phyloP scores from a whole-genome alignment of 2,113 vertebrate species.

The Puntigrus tetrazona region DNA sequence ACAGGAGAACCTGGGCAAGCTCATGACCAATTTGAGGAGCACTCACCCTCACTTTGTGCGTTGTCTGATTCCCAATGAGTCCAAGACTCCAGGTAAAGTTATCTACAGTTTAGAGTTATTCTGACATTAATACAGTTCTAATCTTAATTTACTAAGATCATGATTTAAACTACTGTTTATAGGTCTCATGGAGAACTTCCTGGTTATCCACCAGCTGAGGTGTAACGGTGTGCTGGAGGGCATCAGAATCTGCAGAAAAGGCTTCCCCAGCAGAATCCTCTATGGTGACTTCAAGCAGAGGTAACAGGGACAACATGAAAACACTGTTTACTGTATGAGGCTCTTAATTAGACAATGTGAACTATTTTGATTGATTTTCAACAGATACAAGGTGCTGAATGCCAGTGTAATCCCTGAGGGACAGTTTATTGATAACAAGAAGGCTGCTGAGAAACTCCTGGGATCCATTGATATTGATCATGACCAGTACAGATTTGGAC shows the following conservation, averaged over 20 bases:
- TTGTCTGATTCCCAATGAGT: slow-evolving; percentile 59
- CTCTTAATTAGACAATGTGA: not conserved
- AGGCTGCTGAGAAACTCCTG: slow-evolving; percentile 60
- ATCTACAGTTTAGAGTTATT: no score
- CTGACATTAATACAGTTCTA: no score
- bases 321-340: not conserved
- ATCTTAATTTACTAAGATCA: not conserved
- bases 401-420: slow-evolving; percentile 62
- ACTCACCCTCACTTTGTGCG: slow-evolving; percentile 61
- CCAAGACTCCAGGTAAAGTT: slow-evolving; percentile 60
- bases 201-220: slow-evolving; percentile 59
- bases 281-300: slow-evolving; percentile 59
- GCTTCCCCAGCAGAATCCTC: slow-evolving; percentile 56
- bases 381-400: slow-evolving; percentile 65
- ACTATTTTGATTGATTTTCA: not conserved
- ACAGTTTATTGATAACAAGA: slow-evolving; percentile 61
- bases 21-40: slow-evolving; percentile 61
- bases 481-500: slow-evolving; percentile 61
- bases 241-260: slow-evolving; percentile 59
- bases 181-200: slow-evolving; percentile 59
- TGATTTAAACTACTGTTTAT: not conserved
- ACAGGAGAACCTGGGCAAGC: slow-evolving; percentile 55
- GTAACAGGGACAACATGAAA: not conserved
- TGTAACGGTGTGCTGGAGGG: slow-evolving; percentile 60
- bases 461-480: slow-evolving; percentile 60